Percentiles rank a stretch among this genome's conserved stretches.
These are phyloP conservation scores for Prunella fulvescens DNA, from an alignment of 2,113 vertebrate genomes.

Conservation along the genomic window DNA sequence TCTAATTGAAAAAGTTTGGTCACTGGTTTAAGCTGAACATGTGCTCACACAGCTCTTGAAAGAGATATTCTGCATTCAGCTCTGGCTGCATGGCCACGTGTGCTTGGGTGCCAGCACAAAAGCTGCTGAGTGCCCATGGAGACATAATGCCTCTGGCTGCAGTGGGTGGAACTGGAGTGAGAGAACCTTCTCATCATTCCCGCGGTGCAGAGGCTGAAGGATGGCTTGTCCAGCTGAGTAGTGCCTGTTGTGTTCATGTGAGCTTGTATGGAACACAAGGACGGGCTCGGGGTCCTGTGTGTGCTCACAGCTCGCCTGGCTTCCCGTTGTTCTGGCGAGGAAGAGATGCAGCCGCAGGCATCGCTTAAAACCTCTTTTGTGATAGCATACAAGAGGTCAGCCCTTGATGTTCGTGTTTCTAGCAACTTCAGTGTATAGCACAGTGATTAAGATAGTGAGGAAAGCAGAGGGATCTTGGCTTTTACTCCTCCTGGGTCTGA, in stretches of 20 bases:
- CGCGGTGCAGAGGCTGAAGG: rapidly evolving
- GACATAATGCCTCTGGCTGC: background rate
- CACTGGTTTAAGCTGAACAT: background rate
- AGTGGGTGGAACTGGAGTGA: rapidly evolving
- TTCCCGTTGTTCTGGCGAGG: rapidly evolving
- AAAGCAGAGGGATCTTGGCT: background rate
- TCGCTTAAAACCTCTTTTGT: background rate
- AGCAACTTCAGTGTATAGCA: background rate
- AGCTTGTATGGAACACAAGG: background rate
- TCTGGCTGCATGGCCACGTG: rapidly evolving
- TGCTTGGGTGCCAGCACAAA: background rate
- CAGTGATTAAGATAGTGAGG: background rate
- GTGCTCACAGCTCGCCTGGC: background rate
- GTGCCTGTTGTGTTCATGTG: rapidly evolving
- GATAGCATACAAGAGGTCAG: background rate
- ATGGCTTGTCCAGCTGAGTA: background rate
- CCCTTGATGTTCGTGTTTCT: background rate
- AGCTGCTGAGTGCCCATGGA: background rate
- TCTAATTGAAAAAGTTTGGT: background rate
- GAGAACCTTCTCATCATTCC: rapidly evolving
- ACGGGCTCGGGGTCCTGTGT: background rate
- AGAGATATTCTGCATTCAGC: background rate
- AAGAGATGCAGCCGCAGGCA: background rate
- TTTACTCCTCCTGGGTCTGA: background rate
- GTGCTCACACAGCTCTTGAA: background rate